A percentile compares a stretch with the other conserved stretches of the same genome.
phyloP scores from a whole-genome alignment of 2,797 vertebrate genomes.

The Lagodon rhomboides region DNA sequence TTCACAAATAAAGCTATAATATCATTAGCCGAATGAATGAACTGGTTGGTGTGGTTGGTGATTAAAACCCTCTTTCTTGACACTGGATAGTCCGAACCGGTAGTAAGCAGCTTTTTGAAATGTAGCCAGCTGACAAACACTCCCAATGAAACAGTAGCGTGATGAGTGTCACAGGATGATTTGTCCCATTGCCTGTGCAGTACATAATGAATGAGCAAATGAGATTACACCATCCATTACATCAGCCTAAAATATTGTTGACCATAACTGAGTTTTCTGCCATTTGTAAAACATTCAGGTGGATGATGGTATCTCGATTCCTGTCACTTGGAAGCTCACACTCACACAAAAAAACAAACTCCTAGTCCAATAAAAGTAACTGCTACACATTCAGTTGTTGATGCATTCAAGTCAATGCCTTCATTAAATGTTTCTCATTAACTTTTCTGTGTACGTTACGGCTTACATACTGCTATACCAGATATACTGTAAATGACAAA shows the following conservation, averaged over 20 bases:
- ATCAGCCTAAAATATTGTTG: conserved; percentile 2
- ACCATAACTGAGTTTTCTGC: neutral
- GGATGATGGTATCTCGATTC: neutral
- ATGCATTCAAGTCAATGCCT: neutral
- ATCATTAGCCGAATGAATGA: no score
- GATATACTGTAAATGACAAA: neutral
- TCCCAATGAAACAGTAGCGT: conserved; percentile 7
- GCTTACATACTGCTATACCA: no score
- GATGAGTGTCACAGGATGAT: conserved; percentile 5
- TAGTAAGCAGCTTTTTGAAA: neutral
- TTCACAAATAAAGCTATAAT: neutral
- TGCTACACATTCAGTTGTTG: neutral
- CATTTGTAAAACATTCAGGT: neutral
- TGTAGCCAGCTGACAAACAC: neutral
- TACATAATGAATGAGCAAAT: conserved; percentile 42
- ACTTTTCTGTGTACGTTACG: no score
- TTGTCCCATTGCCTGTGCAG: conserved; percentile 15
- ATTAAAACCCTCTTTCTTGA: neutral
- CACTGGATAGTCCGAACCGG: neutral
- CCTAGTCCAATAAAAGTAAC: neutral
- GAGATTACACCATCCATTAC: neutral
- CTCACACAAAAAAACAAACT: neutral
- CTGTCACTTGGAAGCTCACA: neutral
- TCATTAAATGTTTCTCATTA: neutral
- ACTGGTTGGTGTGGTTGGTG: no score